Evolutionary conservation across 2,113 vertebrate genomes (phyloP).

Genomic region (Sceloporus tristichus): DNA sequence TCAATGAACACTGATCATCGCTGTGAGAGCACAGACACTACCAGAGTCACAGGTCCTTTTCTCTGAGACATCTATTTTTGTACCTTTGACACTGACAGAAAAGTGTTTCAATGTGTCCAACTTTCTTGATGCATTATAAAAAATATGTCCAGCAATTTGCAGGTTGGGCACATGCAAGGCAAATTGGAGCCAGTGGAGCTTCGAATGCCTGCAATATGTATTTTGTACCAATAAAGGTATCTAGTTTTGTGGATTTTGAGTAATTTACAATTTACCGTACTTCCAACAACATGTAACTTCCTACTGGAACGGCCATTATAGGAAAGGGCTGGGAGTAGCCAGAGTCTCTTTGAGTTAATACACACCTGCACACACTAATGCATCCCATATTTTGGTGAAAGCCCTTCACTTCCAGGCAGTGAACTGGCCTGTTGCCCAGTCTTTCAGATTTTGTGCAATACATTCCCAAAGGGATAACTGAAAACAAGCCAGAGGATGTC

Average conservation of each 20-base stretch:
- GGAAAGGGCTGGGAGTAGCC: constrained; percentile 43
- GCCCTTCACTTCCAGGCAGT: constrained; percentile 68
- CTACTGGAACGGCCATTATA: constrained; percentile 45
- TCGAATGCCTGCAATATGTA: too few species aligned
- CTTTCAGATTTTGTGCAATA: constrained; percentile 68
- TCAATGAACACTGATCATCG: neutral
- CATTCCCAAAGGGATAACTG: constrained; percentile 69
- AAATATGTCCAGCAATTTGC: neutral
- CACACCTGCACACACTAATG: constrained; percentile 33
- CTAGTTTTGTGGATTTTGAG: neutral
- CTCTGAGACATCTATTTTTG: neutral
- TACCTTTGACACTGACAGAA: neutral
- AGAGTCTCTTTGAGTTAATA: constrained; percentile 33
- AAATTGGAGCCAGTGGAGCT: too few species aligned
- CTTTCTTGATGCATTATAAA: neutral
- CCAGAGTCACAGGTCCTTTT: neutral
- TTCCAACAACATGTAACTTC: neutral
- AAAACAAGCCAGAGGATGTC: constrained; percentile 68
- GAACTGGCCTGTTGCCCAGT: constrained; percentile 65
- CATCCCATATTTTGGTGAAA: constrained; percentile 35
- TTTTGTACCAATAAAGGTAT: neutral
- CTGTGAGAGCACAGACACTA: neutral
- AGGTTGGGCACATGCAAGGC: too few species aligned
- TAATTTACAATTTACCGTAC: too few species aligned
- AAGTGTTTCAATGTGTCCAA: neutral